These are phyloP conservation scores for Drosophila prostipennis DNA, from an alignment of 2,888 invertebrate genomes.

Conservation along the genomic window DNA sequence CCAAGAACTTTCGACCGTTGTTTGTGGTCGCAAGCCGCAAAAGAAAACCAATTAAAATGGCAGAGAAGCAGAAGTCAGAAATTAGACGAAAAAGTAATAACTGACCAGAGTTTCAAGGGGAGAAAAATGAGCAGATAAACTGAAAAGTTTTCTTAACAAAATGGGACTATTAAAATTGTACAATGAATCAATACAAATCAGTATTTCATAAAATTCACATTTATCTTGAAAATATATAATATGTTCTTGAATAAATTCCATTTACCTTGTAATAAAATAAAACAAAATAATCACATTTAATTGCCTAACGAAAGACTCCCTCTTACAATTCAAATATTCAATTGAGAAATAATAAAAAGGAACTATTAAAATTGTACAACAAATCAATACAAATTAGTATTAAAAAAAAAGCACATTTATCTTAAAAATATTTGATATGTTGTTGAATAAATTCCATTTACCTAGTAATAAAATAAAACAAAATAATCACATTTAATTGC, in stretches of 20 bases:
- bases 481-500: neutral
- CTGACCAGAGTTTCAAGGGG: slow-evolving; percentile 8
- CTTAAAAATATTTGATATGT: too few species aligned
- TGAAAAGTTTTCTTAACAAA: neutral
- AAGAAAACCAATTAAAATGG: slow-evolving; percentile 42
- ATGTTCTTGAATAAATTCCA: too few species aligned
- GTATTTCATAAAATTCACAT: too few species aligned
- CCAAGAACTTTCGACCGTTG: slow-evolving; percentile 24
- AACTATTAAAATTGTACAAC: neutral
- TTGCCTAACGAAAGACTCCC: neutral
- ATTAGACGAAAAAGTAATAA: slow-evolving; percentile 11
- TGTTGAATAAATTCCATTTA: too few species aligned
- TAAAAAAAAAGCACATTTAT: too few species aligned
- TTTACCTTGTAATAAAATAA: too few species aligned
- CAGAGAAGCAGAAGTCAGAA: slow-evolving; percentile 20
- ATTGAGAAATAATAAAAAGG: slow-evolving; percentile 3
- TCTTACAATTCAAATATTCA: slow-evolving; percentile 8
- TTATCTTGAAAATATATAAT: too few species aligned
- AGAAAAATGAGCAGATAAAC: neutral
- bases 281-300: neutral
- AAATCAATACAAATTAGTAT: neutral
- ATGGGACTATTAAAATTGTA: neutral
- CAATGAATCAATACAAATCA: too few species aligned
- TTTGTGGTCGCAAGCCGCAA: slow-evolving; percentile 22
- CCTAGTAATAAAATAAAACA: too few species aligned